These are phyloP conservation scores for Phasia obesa DNA, from an alignment of 2,888 invertebrate genomes.

Conservation along the genomic window DNA sequence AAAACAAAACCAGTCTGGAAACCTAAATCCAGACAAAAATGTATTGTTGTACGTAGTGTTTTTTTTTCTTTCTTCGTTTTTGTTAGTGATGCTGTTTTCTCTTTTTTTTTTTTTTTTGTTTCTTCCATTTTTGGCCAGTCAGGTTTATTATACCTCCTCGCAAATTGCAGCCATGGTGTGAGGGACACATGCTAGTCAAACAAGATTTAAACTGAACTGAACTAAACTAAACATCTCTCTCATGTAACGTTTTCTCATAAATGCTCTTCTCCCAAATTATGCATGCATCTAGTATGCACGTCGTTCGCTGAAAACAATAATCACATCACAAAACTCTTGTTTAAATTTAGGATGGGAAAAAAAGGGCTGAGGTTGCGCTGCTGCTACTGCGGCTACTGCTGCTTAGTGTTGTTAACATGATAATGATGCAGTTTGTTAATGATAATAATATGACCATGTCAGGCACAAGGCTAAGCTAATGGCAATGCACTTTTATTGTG, in stretches of 20 bases:
- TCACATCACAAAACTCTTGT: constrained; percentile 20
- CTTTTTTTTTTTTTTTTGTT: neutral
- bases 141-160: constrained; percentile 57
- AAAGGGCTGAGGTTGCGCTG: constrained; percentile 53
- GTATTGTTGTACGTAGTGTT: constrained; percentile 35
- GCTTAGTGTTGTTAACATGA: constrained; percentile 61
- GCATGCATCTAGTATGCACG: constrained; percentile 29
- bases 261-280: constrained; percentile 15
- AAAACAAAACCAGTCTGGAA: constrained; percentile 54
- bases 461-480: constrained; percentile 69
- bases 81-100: neutral
- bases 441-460: constrained; percentile 66
- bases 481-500: constrained; percentile 67
- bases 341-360: constrained; percentile 31
- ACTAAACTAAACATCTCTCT: constrained; percentile 26
- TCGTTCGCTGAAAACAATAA: neutral
- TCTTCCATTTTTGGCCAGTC: constrained; percentile 38
- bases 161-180: constrained; percentile 39
- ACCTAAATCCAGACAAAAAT: constrained; percentile 64
- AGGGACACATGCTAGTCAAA: constrained; percentile 70
- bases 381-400: no score
- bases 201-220: constrained; percentile 54
- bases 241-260: neutral
- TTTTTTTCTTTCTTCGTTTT: neutral
- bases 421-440: constrained; percentile 67